These are phyloP conservation scores for Anguilla obscura DNA, from an alignment of 2,797 vertebrate species.

Conservation along the genomic window DNA sequence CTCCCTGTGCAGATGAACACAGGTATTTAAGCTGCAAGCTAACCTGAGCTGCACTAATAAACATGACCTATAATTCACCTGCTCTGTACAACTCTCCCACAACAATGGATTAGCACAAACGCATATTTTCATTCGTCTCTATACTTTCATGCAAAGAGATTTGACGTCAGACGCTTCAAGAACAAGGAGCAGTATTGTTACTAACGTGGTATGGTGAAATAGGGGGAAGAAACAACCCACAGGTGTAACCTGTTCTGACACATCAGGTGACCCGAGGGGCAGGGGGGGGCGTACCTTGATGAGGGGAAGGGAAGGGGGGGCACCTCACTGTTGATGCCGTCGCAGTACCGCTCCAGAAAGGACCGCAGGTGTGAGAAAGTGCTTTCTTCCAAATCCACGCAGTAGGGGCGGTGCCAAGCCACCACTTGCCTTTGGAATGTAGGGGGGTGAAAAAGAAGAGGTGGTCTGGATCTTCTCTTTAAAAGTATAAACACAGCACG, in stretches of 20 bases:
- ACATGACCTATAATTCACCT: neutral
- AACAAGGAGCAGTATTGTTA: neutral
- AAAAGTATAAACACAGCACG: neutral
- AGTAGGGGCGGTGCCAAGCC: conserved; percentile 82
- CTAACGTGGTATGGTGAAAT: neutral
- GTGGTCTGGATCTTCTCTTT: neutral
- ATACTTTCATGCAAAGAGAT: neutral
- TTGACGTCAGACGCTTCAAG: neutral
- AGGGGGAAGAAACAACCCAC: neutral
- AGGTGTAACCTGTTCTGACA: neutral
- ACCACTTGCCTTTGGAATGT: conserved; percentile 74
- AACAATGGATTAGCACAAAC: neutral
- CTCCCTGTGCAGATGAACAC: conserved; percentile 67
- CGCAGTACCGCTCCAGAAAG: conserved; percentile 82
- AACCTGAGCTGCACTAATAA: neutral
- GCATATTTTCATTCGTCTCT: neutral
- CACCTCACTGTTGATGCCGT: conserved; percentile 81
- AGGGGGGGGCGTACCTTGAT: conserved; percentile 69
- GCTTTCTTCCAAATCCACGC: conserved; percentile 82
- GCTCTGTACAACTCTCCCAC: neutral
- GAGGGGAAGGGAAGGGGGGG: conserved; percentile 81
- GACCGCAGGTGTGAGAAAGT: conserved; percentile 82
- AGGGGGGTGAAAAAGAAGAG: neutral
- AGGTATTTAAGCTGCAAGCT: conserved; percentile 32
- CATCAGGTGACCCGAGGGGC: neutral